phyloP scores from a whole-genome alignment of 1,140 invertebrate species.

The Ctenoplectra terminalis region DNA sequence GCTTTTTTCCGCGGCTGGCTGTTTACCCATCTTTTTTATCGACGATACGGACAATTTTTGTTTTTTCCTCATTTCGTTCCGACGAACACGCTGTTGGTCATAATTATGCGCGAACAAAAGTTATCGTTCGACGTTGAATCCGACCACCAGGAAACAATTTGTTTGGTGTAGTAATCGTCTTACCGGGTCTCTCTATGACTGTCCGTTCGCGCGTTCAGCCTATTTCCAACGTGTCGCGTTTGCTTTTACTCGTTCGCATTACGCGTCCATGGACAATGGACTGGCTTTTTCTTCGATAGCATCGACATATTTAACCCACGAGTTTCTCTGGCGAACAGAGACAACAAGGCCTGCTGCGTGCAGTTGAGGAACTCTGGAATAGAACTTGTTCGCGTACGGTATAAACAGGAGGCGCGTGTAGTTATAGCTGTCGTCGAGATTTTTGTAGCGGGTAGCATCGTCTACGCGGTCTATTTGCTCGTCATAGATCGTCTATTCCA shows the following conservation, averaged over 20 bases:
- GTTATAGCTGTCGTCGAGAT: neutral
- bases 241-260: neutral
- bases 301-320: conserved; percentile 21
- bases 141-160: conserved; percentile 8
- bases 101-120: conserved; percentile 17
- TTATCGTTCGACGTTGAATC: neutral
- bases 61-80: neutral
- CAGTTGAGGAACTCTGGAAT: neutral
- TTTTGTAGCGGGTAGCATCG: neutral
- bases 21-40: neutral
- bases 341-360: too few relatives aligned
- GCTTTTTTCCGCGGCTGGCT: conserved; percentile 1
- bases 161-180: conserved; percentile 1
- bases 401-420: neutral
- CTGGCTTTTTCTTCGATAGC: conserved; percentile 4
- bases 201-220: neutral
- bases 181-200: neutral
- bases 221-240: conserved; percentile 13
- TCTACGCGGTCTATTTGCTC: too few relatives aligned
- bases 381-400: neutral
- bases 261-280: conserved; percentile 24
- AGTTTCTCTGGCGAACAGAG: conserved; percentile 40
- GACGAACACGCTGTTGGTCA: neutral
- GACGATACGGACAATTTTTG: neutral
- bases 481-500: too few relatives aligned